Conservation (phyloP, 2,113 vertebrate species). For the Mus musculus region DNA sequence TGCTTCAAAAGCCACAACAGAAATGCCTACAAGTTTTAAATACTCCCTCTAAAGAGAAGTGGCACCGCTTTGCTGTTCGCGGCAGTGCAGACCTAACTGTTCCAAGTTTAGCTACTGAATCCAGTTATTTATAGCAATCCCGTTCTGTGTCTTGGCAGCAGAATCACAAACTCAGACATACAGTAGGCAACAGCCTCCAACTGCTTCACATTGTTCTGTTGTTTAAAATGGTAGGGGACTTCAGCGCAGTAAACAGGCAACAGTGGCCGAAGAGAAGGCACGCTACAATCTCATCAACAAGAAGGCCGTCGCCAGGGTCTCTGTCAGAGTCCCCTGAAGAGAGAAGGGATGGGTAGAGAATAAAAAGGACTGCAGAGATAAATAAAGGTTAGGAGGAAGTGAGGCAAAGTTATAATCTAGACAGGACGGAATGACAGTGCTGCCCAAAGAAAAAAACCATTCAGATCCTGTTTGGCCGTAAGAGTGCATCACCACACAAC, state of each 20-base stretch:
- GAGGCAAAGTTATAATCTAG: background rate
- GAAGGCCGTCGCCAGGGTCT: background rate
- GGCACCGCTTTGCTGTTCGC: background rate
- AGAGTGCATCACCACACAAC: background rate
- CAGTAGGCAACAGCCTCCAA: background rate
- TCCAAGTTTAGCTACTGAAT: conserved; percentile 39
- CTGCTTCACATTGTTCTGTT: background rate
- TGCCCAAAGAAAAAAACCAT: conserved; percentile 4
- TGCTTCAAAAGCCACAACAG: background rate
- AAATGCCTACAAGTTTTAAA: conserved; percentile 6
- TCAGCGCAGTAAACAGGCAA: conserved; percentile 45
- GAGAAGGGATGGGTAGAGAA: conserved; percentile 11
- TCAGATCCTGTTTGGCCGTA: background rate
- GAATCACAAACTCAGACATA: conserved; percentile 40
- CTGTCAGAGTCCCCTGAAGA: background rate
- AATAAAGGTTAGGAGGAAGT: conserved; percentile 4
- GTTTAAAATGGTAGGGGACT: background rate
- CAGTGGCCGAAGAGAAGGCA: background rate
- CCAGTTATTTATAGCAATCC: conserved; percentile 44
- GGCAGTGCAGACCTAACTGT: conserved; percentile 29
- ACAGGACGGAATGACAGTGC: background rate
- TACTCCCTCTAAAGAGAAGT: conserved; percentile 27
- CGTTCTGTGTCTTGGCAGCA: conserved; percentile 30
- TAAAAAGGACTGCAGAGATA: background rate
- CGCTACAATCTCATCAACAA: conserved; percentile 2